Conservation (phyloP, 2,797 vertebrate species). For the Botia almorhae region DNA sequence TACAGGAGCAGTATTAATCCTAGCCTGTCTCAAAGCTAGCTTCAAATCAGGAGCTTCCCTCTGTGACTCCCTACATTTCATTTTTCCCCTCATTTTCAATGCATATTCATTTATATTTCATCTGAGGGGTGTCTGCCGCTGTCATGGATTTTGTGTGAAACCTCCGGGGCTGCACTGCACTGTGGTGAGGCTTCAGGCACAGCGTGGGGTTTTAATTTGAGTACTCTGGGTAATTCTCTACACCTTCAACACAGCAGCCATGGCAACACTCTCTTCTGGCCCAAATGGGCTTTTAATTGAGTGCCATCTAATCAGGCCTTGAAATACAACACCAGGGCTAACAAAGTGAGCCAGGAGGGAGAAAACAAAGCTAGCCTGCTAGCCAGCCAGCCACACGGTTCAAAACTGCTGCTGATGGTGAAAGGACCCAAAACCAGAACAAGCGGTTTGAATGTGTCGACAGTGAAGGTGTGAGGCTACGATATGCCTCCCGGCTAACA, state of each 20-base stretch:
- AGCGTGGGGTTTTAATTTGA: slow-evolving; percentile 74
- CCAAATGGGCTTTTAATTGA: slow-evolving; percentile 83
- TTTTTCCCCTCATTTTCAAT: slow-evolving; percentile 47
- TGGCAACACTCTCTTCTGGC: slow-evolving; percentile 73
- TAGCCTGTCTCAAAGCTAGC: slow-evolving; percentile 77
- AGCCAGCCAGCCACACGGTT: slow-evolving; percentile 52
- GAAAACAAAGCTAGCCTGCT: slow-evolving; percentile 50
- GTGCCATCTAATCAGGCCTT: slow-evolving; percentile 80
- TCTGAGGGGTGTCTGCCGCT: slow-evolving; percentile 63
- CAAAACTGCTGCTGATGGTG: slow-evolving; percentile 52
- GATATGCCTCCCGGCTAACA: slow-evolving; percentile 54
- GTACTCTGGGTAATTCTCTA: slow-evolving; percentile 70
- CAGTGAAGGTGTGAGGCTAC: slow-evolving; percentile 65
- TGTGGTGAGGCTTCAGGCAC: slow-evolving; percentile 53
- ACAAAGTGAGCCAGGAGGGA: slow-evolving; percentile 74
- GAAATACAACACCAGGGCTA: slow-evolving; percentile 74
- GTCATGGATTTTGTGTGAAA: slow-evolving; percentile 81
- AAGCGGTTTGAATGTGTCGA: slow-evolving; percentile 67
- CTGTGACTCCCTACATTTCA: slow-evolving; percentile 71
- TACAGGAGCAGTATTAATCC: slow-evolving; percentile 83
- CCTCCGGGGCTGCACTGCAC: slow-evolving; percentile 59
- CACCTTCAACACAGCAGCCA: slow-evolving; percentile 73
- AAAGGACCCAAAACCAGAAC: slow-evolving; percentile 31
- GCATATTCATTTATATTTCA: slow-evolving; percentile 81
- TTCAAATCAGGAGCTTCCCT: slow-evolving; percentile 77